A percentile compares a stretch with the other conserved stretches of the same genome.
These are phyloP conservation scores for Heliconius ismenius DNA, from an alignment of 2,888 invertebrate genomes.

Conservation along the genomic window DNA sequence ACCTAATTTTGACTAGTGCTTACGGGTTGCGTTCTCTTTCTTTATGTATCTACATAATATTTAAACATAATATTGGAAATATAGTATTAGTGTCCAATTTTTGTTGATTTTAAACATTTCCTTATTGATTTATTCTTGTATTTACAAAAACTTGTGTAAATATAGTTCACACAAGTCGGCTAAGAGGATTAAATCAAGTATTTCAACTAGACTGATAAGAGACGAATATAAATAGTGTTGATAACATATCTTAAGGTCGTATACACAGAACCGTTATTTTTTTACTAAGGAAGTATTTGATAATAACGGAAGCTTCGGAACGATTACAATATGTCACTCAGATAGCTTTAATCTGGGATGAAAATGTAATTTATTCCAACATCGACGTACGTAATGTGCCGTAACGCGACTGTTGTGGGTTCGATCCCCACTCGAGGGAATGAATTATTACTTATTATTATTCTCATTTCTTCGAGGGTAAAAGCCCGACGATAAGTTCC, in stretches of 20 bases:
- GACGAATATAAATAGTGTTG: slow-evolving; percentile 15
- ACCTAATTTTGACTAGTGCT: background rate
- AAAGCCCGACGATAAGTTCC: too few relatives aligned
- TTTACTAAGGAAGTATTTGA: background rate
- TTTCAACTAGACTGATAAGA: slow-evolving; percentile 19
- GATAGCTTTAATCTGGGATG: background rate
- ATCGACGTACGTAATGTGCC: too few relatives aligned
- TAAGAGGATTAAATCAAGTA: slow-evolving; percentile 14
- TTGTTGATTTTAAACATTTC: too few relatives aligned
- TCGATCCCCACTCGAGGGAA: too few relatives aligned
- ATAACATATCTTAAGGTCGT: slow-evolving; percentile 21
- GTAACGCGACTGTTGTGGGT: too few relatives aligned
- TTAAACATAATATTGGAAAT: too few relatives aligned
- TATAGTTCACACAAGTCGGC: background rate
- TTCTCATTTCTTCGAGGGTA: too few relatives aligned
- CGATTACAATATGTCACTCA: slow-evolving; percentile 2
- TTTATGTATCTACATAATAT: background rate
- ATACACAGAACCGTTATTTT: background rate
- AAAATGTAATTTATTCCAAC: slow-evolving; percentile 4
- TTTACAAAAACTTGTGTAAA: background rate
- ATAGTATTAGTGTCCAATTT: too few relatives aligned
- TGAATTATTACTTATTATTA: too few relatives aligned
- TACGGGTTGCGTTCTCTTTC: background rate
- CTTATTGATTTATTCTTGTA: too few relatives aligned
- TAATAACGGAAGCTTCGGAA: slow-evolving; percentile 19